Base-by-base conservation (phyloP, 2,888 invertebrate genomes). In the Pteria penguin region DNA sequence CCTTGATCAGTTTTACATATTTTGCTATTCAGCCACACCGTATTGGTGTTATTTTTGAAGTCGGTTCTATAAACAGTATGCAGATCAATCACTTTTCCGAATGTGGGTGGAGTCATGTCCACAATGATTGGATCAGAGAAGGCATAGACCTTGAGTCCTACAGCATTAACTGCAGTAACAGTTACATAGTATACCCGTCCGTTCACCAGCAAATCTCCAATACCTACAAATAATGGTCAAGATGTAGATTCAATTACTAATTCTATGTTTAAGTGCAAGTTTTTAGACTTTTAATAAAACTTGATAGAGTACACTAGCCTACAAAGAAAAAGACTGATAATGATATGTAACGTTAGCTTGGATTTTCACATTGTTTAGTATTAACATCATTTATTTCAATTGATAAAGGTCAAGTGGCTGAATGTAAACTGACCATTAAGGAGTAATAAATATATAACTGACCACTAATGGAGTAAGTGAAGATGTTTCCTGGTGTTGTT, bases 61-160 rank as follows among this genome's bases (percentile, higher is more conserved):
- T 77, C 72, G 32, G 78, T 73, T 32, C 75, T 61, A 72, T 82
- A 81, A 0, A 61, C 68, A 18, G 79, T 76, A n/a, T 68, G 74
- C 2, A 86, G 71, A 33, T 84, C 84, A 18, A 86, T 80, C 52
- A 84, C 84, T 31, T 57, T 69, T 2, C 83, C 82, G 27, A 68
- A 55, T 22, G 65, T 26, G 2, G 86, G 86, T 1, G 84, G 84
- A 4, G 84, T 86, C n/a, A 58, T 72, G 67, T 86, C 86, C 31
- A 86, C 81, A 26, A 54, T 63, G 22, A 86, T 82, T 14, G 78
- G 71, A 1, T 76, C 69, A 45, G 85, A 84, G 66, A 80, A 79
- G n/a, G 79, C 72, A 14, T 79, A 76, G 2, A 78, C 58, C n/a
- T 68, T 54, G 36, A 76, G 68, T 1, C 76, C 82, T 0, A 83